Conservation (phyloP, 2,888 invertebrate species). For the Parthenolecanium corni region DNA sequence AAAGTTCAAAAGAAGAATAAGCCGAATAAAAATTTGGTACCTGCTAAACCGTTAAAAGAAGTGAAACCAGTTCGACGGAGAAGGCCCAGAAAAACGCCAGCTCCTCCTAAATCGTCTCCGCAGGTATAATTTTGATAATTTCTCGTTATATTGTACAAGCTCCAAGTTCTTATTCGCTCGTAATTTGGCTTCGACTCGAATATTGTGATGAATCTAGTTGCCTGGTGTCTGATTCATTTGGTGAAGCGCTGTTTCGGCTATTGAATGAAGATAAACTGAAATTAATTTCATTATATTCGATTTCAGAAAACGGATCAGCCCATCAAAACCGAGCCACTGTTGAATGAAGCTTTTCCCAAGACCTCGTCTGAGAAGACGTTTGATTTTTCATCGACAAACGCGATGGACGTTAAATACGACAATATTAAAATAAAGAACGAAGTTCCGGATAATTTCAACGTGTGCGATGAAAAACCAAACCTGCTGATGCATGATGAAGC, state of each 20-base stretch:
- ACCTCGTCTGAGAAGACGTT: background rate
- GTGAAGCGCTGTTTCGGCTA: too few relatives aligned
- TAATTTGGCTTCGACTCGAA: too few relatives aligned
- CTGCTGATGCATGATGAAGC: background rate
- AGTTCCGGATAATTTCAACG: background rate
- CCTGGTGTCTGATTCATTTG: too few relatives aligned
- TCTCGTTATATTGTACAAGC: too few relatives aligned
- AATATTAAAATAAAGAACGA: background rate
- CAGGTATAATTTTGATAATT: background rate
- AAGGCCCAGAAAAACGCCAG: slow-evolving; percentile 10
- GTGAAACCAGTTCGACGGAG: slow-evolving; percentile 1
- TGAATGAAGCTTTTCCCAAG: background rate
- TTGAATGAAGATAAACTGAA: too few relatives aligned
- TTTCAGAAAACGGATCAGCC: slow-evolving; percentile 7
- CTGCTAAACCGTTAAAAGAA: slow-evolving; percentile 3
- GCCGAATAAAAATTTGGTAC: background rate
- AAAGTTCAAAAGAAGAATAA: slow-evolving; percentile 15
- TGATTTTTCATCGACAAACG: background rate
- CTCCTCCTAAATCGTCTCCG: background rate
- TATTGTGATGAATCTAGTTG: too few relatives aligned
- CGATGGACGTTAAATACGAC: background rate
- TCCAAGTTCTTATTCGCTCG: too few relatives aligned
- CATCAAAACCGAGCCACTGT: background rate
- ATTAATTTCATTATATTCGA: too few relatives aligned
- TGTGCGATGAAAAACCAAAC: background rate